These are phyloP conservation scores for Pseudomugil tenellus DNA, from an alignment of 2,797 vertebrate species.

Conservation along the genomic window DNA sequence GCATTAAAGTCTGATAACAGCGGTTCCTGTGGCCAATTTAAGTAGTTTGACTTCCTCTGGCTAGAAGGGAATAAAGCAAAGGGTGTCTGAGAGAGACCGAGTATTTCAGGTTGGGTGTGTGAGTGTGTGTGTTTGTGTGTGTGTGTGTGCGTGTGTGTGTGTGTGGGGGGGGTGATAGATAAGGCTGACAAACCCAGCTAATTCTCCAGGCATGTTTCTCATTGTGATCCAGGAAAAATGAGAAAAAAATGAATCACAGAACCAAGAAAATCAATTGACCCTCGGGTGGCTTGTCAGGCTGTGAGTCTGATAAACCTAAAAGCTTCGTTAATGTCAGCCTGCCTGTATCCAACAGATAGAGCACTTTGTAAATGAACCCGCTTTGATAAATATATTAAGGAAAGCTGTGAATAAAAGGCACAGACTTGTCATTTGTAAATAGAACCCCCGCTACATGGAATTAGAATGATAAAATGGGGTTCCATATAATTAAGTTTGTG, in stretches of 20 bases:
- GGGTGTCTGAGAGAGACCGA: conserved; percentile 58
- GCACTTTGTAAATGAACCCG: conserved; percentile 99
- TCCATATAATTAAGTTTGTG: conserved; percentile 99
- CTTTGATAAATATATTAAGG: conserved; percentile 99
- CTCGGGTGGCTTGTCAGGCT: conserved; percentile 98
- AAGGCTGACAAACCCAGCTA: conserved; percentile 98
- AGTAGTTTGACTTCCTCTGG: conserved; percentile 98
- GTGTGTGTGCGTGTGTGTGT: too few relatives aligned
- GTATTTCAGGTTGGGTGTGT: conserved; percentile 27
- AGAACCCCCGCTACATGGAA: conserved; percentile 99
- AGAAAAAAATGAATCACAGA: conserved; percentile 98
- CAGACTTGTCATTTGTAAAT: conserved; percentile 99
- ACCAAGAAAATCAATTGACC: conserved; percentile 99
- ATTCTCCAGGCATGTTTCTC: conserved; percentile 99
- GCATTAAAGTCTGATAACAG: conserved; percentile 99
- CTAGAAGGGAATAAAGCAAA: conserved; percentile 85
- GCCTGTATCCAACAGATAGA: conserved; percentile 99
- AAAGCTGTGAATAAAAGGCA: conserved; percentile 99
- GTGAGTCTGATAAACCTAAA: conserved; percentile 98
- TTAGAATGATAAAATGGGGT: conserved; percentile 99
- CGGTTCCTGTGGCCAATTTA: conserved; percentile 99
- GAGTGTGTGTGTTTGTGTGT: conserved; percentile 26
- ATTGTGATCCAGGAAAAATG: conserved; percentile 99
- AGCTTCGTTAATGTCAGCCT: conserved; percentile 99
- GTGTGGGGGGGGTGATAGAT: conserved; percentile 87